Conservation (phyloP, 1,140 invertebrate species). For the Drosophila bocqueti region DNA sequence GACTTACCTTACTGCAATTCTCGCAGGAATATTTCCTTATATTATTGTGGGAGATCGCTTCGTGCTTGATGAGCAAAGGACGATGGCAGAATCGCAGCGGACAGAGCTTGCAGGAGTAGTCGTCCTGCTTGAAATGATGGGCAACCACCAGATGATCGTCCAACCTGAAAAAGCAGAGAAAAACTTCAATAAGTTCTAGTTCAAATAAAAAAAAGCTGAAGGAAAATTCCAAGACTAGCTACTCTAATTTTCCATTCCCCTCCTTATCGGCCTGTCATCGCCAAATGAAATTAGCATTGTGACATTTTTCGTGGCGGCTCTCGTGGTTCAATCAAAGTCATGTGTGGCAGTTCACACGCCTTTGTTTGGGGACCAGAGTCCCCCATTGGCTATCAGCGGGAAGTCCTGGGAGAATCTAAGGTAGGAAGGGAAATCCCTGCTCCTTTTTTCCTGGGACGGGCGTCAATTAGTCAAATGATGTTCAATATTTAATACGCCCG, state of each 20-base stretch:
- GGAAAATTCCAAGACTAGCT: slow-evolving; percentile 1
- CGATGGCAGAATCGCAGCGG: slow-evolving; percentile 93
- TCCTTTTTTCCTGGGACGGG: slow-evolving; percentile 5
- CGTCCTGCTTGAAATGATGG: slow-evolving; percentile 91
- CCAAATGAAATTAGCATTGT: slow-evolving; percentile 76
- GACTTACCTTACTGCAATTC: slow-evolving; percentile 94
- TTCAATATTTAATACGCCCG: slow-evolving; percentile 85
- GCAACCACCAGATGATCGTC: slow-evolving; percentile 92
- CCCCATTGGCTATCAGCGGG: not conserved
- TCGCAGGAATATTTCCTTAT: slow-evolving; percentile 95
- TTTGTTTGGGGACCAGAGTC: slow-evolving; percentile 51
- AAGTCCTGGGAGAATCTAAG: not conserved
- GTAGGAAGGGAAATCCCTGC: slow-evolving; percentile 22
- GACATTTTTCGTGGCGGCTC: slow-evolving; percentile 25
- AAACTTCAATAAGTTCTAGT: not conserved
- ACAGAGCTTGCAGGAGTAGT: slow-evolving; percentile 94
- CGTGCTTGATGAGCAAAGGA: slow-evolving; percentile 92
- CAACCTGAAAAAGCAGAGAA: slow-evolving; percentile 87
- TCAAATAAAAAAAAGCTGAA: not conserved
- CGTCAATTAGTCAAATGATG: slow-evolving; percentile 85
- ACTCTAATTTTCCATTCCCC: not conserved
- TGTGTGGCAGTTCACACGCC: slow-evolving; percentile 77
- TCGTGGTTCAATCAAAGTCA: slow-evolving; percentile 73
- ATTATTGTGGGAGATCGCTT: slow-evolving; percentile 92
- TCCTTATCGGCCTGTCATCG: slow-evolving; percentile 61